Evolutionary conservation across 2,113 vertebrate genomes (phyloP).

Genomic region (Forbesichthys papilliferus): DNA sequence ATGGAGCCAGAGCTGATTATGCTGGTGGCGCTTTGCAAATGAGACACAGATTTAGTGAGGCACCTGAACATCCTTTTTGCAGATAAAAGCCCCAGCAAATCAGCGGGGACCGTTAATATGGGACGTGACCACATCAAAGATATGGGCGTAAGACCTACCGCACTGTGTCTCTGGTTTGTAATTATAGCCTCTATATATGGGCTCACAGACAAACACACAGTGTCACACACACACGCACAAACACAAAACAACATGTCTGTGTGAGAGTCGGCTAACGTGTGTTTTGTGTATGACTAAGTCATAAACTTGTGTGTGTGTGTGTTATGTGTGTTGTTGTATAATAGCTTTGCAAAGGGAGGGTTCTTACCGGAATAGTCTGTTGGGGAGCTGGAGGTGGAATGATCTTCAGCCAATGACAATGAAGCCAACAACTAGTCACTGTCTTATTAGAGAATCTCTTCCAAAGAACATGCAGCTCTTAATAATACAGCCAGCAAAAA

Average conservation of each 20-base stretch:
- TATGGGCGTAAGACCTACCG: constrained; percentile 15
- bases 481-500: background rate
- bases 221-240: background rate
- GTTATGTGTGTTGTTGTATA: background rate
- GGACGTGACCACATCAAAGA: constrained; percentile 53
- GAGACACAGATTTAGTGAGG: constrained; percentile 46
- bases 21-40: constrained; percentile 50
- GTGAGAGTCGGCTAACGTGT: background rate
- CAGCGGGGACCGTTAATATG: constrained; percentile 41
- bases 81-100: constrained; percentile 56
- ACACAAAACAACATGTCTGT: background rate
- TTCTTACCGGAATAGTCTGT: constrained; percentile 57
- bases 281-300: background rate
- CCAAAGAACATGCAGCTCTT: constrained; percentile 11
- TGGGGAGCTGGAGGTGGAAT: constrained; percentile 53
- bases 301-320: background rate
- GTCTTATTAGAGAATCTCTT: constrained; percentile 32
- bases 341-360: constrained; percentile 57
- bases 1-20: background rate
- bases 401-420: constrained; percentile 57
- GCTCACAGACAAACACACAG: background rate
- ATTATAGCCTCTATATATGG: background rate
- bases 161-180: background rate
- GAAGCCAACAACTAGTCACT: constrained; percentile 53
- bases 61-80: constrained; percentile 53